phyloP scores from a whole-genome alignment of 1,140 invertebrate species.

The Sitobion miscanthi region DNA sequence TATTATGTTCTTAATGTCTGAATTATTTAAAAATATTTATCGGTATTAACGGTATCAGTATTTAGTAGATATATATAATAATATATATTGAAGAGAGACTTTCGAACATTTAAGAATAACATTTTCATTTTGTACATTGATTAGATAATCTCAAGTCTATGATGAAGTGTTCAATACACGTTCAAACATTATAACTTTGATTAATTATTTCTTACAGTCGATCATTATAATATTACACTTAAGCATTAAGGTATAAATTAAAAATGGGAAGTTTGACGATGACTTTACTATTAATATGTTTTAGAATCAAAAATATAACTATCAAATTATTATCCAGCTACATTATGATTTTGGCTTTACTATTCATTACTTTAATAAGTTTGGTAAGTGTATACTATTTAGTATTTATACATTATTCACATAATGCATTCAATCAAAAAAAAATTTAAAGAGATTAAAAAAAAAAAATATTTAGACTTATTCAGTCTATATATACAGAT shows the following conservation, averaged over 20 bases:
- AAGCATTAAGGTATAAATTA: neutral
- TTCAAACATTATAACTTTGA: neutral
- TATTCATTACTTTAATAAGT: neutral
- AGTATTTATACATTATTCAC: neutral
- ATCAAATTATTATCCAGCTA: neutral
- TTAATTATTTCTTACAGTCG: neutral
- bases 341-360: conserved; percentile 22
- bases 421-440: neutral
- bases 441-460: too few species aligned
- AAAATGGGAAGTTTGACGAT: neutral
- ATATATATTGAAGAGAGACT: neutral
- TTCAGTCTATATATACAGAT: too few species aligned
- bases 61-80: neutral
- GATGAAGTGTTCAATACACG: neutral
- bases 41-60: neutral
- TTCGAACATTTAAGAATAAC: neutral
- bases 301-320: conserved; percentile 49
- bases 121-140: neutral
- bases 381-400: conserved; percentile 30
- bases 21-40: neutral
- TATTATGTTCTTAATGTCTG: neutral
- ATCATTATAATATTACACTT: neutral
- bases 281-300: conserved; percentile 26
- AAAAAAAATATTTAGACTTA: too few species aligned
- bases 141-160: neutral